A percentile compares a stretch with the other conserved stretches of the same genome.
These are phyloP conservation scores for Slavum lentiscoides DNA, from an alignment of 2,888 invertebrate genomes.

Conservation along the genomic window DNA sequence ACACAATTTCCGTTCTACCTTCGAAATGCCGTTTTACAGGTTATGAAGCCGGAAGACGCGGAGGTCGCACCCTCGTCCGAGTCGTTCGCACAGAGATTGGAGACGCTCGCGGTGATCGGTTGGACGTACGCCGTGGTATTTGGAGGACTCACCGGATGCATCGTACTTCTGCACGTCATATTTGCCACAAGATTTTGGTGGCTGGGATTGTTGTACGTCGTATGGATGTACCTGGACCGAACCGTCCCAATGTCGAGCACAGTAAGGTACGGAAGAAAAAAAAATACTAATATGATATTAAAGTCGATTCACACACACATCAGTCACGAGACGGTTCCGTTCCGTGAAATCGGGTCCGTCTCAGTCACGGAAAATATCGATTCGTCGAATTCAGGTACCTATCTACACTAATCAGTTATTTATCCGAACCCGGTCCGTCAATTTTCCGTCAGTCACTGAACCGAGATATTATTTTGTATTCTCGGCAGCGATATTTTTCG, in stretches of 20 bases:
- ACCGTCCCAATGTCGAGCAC: conserved; percentile 64
- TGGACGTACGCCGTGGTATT: conserved; percentile 72
- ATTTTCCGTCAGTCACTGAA: too few relatives aligned
- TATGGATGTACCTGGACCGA: conserved; percentile 72
- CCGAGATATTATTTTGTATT: too few relatives aligned
- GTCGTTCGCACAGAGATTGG: conserved; percentile 76
- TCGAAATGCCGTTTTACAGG: background rate
- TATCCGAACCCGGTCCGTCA: too few relatives aligned
- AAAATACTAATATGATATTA: too few relatives aligned
- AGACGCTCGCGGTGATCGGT: conserved; percentile 76
- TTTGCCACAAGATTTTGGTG: conserved; percentile 56
- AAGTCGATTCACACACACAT: too few relatives aligned
- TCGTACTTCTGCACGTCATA: conserved; percentile 66
- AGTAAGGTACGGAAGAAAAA: conserved; percentile 56
- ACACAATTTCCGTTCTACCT: too few relatives aligned
- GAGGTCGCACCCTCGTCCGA: conserved; percentile 83
- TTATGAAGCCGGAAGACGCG: conserved; percentile 67
- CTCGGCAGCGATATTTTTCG: too few relatives aligned
- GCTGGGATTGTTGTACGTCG: conserved; percentile 62
- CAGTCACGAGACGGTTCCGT: too few relatives aligned
- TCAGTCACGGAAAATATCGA: too few relatives aligned
- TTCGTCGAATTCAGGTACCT: too few relatives aligned
- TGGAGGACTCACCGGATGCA: conserved; percentile 64
- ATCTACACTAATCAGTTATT: too few relatives aligned
- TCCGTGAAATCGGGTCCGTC: too few relatives aligned